Base-by-base conservation (phyloP, 2,888 invertebrate species). In the Cheilosia vernalis region DNA sequence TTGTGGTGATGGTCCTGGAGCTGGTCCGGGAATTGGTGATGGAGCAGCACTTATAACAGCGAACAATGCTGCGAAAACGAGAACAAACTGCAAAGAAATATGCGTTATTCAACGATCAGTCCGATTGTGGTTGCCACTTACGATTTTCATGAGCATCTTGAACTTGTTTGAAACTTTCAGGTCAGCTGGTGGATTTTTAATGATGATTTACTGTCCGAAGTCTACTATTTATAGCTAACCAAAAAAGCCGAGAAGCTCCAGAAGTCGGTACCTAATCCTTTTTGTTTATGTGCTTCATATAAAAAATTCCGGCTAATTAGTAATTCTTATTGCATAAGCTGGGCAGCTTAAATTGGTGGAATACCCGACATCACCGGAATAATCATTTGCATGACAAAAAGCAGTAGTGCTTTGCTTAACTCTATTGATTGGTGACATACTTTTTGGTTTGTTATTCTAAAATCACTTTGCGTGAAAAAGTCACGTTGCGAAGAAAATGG, bases 1-100 rank as follows among this genome's bases (percentile, higher is more conserved):
- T 63, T 90, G 90, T 10, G 90, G 90, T 49, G 76, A 87, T 4
- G 89, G 89, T 27, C 76, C 89, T 6, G 89, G 89, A 69, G 87
- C 83, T 21, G 89, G 90, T 55, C 81, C 88, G 10, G 89, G 87
- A 55, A 72, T 74, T 2, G 89, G 89, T 70, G 76, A 80, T 42
- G 89, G 88, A 44, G 80, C 87, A 49, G 89, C 89, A 73, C 87
- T 40, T 15, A 77, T 78, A 37, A 88, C 66, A 42, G 88, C 88
- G 66, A 88, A 85, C 63, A 89, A 77, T n/a, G 87, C 88, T 24
- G 88, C 87, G 37, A 88, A 83, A 30, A 88, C 58, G 55, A 88
- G 66, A 27, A 87, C 60, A 44, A 88, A 66, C 88, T 89, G 47
- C 2, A 83, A 70, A 37, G 44, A 30, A 30, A 61, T 40, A 19